Evolutionary conservation across 2,888 invertebrate genomes (phyloP).

Genomic region (Unio pictorum): DNA sequence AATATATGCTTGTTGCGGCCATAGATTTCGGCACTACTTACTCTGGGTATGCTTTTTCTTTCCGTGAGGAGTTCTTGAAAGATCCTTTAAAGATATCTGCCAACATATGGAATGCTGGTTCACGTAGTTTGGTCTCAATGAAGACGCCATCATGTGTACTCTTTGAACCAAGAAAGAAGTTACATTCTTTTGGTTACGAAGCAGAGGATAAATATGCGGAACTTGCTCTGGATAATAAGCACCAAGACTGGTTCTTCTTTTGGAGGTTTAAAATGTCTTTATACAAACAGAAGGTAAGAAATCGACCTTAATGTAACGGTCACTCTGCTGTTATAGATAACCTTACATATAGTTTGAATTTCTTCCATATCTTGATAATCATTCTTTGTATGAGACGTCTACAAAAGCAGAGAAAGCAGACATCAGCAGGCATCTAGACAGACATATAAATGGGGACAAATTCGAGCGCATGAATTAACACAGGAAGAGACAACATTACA

Average conservation of each 20-base stretch:
- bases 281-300: constrained; percentile 1
- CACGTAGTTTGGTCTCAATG: not conserved
- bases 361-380: too few species aligned
- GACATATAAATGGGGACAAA: too few species aligned
- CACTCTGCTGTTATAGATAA: too few species aligned
- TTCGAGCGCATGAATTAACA: too few species aligned
- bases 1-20: not conserved
- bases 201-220: constrained; percentile 3
- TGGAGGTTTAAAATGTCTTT: constrained; percentile 4
- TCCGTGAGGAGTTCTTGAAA: not conserved
- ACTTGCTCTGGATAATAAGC: not conserved
- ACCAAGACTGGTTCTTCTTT: constrained; percentile 5
- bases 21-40: constrained; percentile 5
- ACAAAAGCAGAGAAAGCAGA: too few species aligned
- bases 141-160: constrained; percentile 4
- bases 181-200: constrained; percentile 3
- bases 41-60: constrained; percentile 3
- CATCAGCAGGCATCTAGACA: too few species aligned
- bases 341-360: too few species aligned
- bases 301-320: too few species aligned
- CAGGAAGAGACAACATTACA: too few species aligned
- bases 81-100: not conserved
- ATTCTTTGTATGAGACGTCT: too few species aligned
- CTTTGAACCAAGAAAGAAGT: not conserved
- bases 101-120: constrained; percentile 3